Evolutionary conservation across 1,140 invertebrate species (phyloP).

Genomic region (Hylyphantes graminicola): DNA sequence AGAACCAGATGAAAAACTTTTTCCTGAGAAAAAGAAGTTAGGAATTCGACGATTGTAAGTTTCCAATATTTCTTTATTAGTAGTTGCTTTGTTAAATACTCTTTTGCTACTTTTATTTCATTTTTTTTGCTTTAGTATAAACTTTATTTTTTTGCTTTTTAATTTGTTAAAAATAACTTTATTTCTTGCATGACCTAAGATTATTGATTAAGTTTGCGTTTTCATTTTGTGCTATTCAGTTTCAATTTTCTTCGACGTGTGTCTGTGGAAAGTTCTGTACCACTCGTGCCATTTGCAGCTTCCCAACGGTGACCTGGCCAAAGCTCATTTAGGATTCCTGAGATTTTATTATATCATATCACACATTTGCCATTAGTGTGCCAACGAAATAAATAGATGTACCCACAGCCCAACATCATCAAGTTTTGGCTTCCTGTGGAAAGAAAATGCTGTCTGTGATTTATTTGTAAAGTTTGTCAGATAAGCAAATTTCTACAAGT

Average conservation of each 20-base stretch:
- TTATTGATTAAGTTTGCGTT: conserved; percentile 41
- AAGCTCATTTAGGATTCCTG: conserved; percentile 46
- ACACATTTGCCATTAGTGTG: conserved; percentile 41
- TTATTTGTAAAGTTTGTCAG: conserved; percentile 14
- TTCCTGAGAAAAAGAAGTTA: conserved; percentile 83
- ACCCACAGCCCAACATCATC: not conserved
- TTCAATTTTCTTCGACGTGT: conserved; percentile 58
- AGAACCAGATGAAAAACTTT: conserved; percentile 95
- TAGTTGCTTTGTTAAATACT: not conserved
- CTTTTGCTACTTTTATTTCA: conserved; percentile 8
- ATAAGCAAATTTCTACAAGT: conserved; percentile 10
- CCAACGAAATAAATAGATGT: conserved; percentile 18
- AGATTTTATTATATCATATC: not conserved
- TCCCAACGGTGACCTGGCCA: conserved; percentile 56
- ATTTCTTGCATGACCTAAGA: conserved; percentile 39
- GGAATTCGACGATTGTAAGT: conserved; percentile 95
- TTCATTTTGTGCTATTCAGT: conserved; percentile 56
- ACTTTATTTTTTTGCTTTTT: conserved; percentile 6
- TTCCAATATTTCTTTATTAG: not conserved
- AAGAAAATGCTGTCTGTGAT: conserved; percentile 18
- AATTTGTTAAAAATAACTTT: conserved; percentile 4
- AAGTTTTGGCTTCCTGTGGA: conserved; percentile 7
- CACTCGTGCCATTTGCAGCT: conserved; percentile 59
- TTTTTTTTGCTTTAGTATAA: conserved; percentile 2
- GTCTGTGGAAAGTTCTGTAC: conserved; percentile 47